A percentile compares a stretch with the other conserved stretches of the same genome.
Evolutionary conservation across 2,888 invertebrate genomes (phyloP).

Genomic region (Oligia strigilis): DNA sequence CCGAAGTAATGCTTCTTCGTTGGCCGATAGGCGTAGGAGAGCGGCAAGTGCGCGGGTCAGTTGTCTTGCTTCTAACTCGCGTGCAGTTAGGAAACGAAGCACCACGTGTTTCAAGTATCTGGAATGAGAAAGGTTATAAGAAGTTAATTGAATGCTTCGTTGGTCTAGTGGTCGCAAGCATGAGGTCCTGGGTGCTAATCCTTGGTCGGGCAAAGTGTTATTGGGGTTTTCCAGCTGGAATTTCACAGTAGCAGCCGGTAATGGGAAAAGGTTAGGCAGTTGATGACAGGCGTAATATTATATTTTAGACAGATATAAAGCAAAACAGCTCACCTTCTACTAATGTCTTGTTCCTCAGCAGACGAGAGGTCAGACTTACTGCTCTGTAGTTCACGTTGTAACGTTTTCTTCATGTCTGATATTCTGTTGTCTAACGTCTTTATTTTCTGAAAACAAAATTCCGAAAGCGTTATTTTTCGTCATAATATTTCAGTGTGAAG

Average conservation of each 20-base stretch:
- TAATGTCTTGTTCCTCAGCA: slow-evolving; percentile 91
- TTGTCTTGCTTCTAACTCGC: slow-evolving; percentile 96
- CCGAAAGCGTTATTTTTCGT: not conserved
- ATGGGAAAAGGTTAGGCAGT: no score
- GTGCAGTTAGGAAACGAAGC: slow-evolving; percentile 97
- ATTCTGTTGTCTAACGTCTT: slow-evolving; percentile 96
- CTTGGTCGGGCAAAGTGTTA: no score
- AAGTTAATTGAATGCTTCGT: not conserved
- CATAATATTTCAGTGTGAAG: no score
- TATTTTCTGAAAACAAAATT: slow-evolving; percentile 92
- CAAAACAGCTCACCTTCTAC: slow-evolving; percentile 86
- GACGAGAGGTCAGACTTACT: slow-evolving; percentile 91
- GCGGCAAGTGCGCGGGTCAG: slow-evolving; percentile 96
- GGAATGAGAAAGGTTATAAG: slow-evolving; percentile 20
- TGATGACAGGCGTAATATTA: no score
- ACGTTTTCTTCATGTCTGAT: slow-evolving; percentile 97
- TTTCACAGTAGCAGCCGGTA: no score
- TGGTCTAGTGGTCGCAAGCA: no score
- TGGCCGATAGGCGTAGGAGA: slow-evolving; percentile 94
- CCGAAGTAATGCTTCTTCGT: slow-evolving; percentile 96
- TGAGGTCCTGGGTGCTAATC: no score
- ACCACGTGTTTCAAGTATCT: slow-evolving; percentile 97
- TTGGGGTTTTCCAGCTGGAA: no score
- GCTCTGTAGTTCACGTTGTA: slow-evolving; percentile 95
- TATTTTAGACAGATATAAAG: not conserved